Base-by-base conservation (phyloP, 1,140 invertebrate genomes). In the Lysiphlebus fabarum region DNA sequence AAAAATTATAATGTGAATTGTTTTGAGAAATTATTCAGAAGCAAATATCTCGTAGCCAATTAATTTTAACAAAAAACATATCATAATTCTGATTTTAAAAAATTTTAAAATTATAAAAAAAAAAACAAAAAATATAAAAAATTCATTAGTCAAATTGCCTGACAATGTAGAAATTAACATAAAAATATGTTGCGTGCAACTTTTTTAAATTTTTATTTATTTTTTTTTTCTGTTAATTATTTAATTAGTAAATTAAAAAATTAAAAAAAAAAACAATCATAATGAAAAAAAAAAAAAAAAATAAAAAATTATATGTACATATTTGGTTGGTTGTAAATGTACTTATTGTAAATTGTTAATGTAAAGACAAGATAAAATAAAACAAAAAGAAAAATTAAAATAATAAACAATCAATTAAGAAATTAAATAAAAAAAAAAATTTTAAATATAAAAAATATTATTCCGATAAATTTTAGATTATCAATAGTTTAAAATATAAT, bases 61-160 rank as follows among this genome's bases (percentile, higher is more conserved):
- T 65, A 70, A 71, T 66, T 62, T 70, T 70, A 75, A 75, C 65
- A 67, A 75, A 79, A n/a, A 68, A 79, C 77, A 78, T 79, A 78
- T 79, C 76, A 79, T 75, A 71, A 53, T 34, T 34, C 17, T 26
- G 17, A 26, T 26, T 26, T 26, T 26, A 2, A 26, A 26, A 26
- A 26, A 26, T 26, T 26, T 26, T 2, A 26, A 26, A 26, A 26
- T 26, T 26, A 26, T 26, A 43, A 56, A 38, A 17, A 11, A 37
- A 53, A 50, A 48, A 41, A 56, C 54, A 41, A 61, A 53, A 54
- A 53, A 41, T 44, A 36, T 38, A 53, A 58, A 53, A 42, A 75
- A 70, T 70, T 60, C 72, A 77, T 75, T 76, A 77, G 72, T 76
- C 71, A 70, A 78, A 77, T 74, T 72, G 73, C 74, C 76, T 73